Evolutionary conservation across 2,888 invertebrate species (phyloP), one percentile per base, ranked within the genome.

Genomic region (Argyresthia goedartella): DNA sequence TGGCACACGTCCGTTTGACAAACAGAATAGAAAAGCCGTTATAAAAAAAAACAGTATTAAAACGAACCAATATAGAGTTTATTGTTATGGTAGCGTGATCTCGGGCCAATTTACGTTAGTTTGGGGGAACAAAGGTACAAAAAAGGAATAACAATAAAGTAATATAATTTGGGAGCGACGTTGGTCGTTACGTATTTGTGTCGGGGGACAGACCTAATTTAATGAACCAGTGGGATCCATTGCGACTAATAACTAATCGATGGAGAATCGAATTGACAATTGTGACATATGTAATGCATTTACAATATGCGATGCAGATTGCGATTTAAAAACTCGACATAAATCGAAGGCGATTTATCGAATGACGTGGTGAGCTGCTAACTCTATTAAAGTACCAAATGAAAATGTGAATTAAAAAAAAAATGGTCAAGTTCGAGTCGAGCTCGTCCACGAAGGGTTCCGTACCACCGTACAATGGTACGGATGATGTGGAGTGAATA

Each of bases 81-180:
- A 81, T 76, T 74, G 78, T 74, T 72, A 76, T 74, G 77, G 73
- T 80, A 69, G 80, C 82, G 82, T 84, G 85, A 82, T 84, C 81
- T 81, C 76, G 68, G 73, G 77, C 81, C 84, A 84, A 86, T 84
- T 79, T 85, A 80, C 79, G 72, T 69, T 76, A 78, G 76, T 80
- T 79, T 74, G 69, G 82, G 85, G 81, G 81, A 81, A 73, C 70
- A 65, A 71, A 75, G 71, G 48, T 49, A 51, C 76, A 79, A 66
- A 67, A 66, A 69, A 78, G 25, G 71, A 79, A 81, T 80, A 84
- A 82, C 81, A 85, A 81, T 82, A 84, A 81, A 81, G 75, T 82
- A 81, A 85, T 84, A 82, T 78, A 82, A 85, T 84, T 86, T 81
- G 76, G 79, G 70, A 72, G 67, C 70, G 69, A 69, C 71, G 74